phyloP scores from a whole-genome alignment of 1,140 invertebrate species.

The Rhyacophila brunnea region DNA sequence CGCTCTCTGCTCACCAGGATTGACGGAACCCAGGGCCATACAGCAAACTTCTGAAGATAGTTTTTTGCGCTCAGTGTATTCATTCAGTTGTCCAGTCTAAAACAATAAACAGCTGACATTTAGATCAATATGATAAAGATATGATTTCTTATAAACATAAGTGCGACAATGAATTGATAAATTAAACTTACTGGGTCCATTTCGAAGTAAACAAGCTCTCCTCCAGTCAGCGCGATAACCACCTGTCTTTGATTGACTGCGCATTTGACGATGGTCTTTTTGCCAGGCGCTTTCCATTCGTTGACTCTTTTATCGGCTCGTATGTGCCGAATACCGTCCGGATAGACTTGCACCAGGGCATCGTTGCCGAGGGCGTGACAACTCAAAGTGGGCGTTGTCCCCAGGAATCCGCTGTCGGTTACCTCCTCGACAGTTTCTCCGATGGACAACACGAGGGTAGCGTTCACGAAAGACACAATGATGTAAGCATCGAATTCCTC shows the following conservation, averaged over 20 bases:
- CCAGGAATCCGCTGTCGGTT: constrained; percentile 97
- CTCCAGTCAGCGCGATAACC: constrained; percentile 95
- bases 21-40: constrained; percentile 96
- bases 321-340: constrained; percentile 98
- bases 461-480: constrained; percentile 99
- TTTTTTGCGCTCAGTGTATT: constrained; percentile 96
- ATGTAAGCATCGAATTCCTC: constrained; percentile 99
- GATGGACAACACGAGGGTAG: constrained; percentile 97
- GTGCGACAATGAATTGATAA: background rate
- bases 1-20: constrained; percentile 90
- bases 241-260: constrained; percentile 98
- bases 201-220: constrained; percentile 99
- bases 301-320: constrained; percentile 96
- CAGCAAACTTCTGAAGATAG: constrained; percentile 97
- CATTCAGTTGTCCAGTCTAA: constrained; percentile 95
- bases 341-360: constrained; percentile 97
- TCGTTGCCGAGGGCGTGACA: constrained; percentile 97
- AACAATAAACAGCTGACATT: constrained; percentile 30
- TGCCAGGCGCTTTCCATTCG: constrained; percentile 98
- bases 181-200: constrained; percentile 89
- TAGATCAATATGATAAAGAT: no score
- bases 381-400: constrained; percentile 95
- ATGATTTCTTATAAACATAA: no score
- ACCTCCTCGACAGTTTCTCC: constrained; percentile 99
- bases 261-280: constrained; percentile 96